phyloP scores from a whole-genome alignment of 2,113 vertebrate species.

The Poeciliopsis turrubarensis region DNA sequence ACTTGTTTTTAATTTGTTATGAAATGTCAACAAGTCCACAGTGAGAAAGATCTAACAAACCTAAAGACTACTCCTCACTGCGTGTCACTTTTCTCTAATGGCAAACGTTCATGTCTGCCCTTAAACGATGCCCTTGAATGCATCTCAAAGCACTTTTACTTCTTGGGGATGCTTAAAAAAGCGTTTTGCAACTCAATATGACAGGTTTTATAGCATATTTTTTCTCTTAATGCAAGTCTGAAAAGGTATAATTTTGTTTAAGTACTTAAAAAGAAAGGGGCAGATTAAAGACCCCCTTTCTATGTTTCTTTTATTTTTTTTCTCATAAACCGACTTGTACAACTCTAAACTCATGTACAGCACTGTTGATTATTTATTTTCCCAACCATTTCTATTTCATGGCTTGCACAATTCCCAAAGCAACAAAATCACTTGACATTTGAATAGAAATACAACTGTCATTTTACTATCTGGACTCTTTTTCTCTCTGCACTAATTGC shows the following conservation, averaged over 20 bases:
- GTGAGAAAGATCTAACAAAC: background rate
- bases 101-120: background rate
- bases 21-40: background rate
- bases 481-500: background rate
- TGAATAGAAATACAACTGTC: background rate
- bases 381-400: background rate
- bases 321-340: background rate
- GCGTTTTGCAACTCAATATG: background rate
- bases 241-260: background rate
- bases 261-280: background rate
- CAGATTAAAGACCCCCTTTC: background rate
- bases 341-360: background rate
- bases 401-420: background rate
- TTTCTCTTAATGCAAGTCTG: background rate
- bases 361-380: too few species aligned
- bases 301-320: background rate
- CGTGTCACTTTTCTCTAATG: background rate
- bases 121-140: background rate
- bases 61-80: background rate
- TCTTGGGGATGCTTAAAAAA: background rate
- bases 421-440: slow-evolving; percentile 7
- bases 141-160: slow-evolving; percentile 5
- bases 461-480: background rate
- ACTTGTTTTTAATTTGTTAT: background rate
- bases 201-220: background rate